Conservation (phyloP, 2,113 vertebrate species). For the Podocnemis expansa region DNA sequence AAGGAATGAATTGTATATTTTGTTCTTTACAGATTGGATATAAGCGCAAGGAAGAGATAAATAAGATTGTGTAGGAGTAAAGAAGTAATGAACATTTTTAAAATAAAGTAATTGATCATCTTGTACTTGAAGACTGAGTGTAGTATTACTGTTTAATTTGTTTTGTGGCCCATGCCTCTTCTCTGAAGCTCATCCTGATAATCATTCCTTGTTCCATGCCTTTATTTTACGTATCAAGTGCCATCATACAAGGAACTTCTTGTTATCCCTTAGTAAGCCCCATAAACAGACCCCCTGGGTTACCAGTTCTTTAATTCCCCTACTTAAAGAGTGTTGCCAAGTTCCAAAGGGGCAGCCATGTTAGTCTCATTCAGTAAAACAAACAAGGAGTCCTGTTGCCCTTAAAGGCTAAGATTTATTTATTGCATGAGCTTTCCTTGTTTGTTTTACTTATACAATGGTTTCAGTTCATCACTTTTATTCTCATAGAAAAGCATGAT, state of each 20-base stretch:
- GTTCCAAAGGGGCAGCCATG: too few species aligned
- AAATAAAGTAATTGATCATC: neutral
- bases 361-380: too few species aligned
- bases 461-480: neutral
- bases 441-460: neutral
- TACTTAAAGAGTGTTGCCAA: neutral
- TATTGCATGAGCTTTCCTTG: too few species aligned
- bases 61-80: neutral
- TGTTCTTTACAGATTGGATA: neutral
- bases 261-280: neutral
- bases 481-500: neutral
- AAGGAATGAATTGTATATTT: constrained; percentile 12
- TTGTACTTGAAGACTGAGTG: neutral
- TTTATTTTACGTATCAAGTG: neutral
- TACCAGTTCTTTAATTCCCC: neutral
- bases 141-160: neutral
- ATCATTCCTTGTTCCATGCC: neutral
- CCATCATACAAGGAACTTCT: neutral
- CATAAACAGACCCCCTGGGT: neutral
- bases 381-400: too few species aligned
- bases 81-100: neutral
- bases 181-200: neutral
- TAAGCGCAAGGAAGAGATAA: neutral
- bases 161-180: neutral
- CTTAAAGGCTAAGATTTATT: too few species aligned